Base-by-base conservation (phyloP, 2,113 vertebrate genomes). In the Misgurnus anguillicaudatus region DNA sequence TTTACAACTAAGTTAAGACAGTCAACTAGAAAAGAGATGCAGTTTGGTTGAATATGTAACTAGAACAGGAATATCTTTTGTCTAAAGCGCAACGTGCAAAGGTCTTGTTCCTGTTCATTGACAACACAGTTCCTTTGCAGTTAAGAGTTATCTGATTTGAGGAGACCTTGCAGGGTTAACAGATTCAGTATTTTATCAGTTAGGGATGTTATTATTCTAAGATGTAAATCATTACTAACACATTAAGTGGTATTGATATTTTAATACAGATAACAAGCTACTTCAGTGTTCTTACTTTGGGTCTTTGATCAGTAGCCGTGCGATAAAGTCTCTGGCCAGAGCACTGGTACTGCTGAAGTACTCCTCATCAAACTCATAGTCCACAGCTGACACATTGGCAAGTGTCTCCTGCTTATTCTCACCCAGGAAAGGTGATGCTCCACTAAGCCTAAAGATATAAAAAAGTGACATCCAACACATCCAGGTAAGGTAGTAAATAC, bases 321-420 rank as follows among this genome's bases (percentile, higher is more conserved):
- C 87, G 80, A 99, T 99, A 84, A 99, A 99, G 88, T 99, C 96
- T 95, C 97, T 99, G 93, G 97, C 98, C 87, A 99, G 92, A 81
- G 81, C 78, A 88, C 97, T 99, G 80, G 98, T 99, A 86, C 88
- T 95, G 88, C 93, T 96, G 90, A 99, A 99, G 88, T 95, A 99
- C 85, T 99, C 98, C 75, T 99, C 97, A 10, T 98, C 98, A 75
- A 99, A 99, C 13, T 96, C 92, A 0, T 98, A 99, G 89, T 95
- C 97, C 82, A 99, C 97, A 6, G 98, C 98, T n/a, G 98, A 99
- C 68, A 99, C 96, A 62, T 98, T 99, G 71, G 96, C 97, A 89
- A 99, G 86, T 0, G 98, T 99, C 92, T 99, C 97, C 90, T 98
- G 97, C 84, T 99, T 99, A 85, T 94, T 96, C 86, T 98, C 98